These are phyloP conservation scores for Villa cingulata DNA, from an alignment of 2,888 invertebrate species.

Conservation along the genomic window DNA sequence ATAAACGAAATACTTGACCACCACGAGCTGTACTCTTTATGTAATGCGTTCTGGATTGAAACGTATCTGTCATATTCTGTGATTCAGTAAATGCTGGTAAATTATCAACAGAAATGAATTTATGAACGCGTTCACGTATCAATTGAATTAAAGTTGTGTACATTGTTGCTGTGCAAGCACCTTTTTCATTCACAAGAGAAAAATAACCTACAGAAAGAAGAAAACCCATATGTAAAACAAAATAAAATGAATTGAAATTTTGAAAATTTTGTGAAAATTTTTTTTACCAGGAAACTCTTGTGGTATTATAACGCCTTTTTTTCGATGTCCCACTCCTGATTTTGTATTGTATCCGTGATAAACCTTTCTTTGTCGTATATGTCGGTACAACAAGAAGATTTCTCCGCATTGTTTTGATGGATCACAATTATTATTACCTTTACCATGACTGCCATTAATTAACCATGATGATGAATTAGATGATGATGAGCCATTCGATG, in stretches of 20 bases:
- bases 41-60: conserved; percentile 38
- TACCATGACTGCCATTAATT: conserved; percentile 12
- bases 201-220: conserved; percentile 46
- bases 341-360: conserved; percentile 35
- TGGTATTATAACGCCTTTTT: conserved; percentile 34
- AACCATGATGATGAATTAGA: conserved; percentile 26
- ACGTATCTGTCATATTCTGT: conserved; percentile 23
- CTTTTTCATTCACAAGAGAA: conserved; percentile 51
- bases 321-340: conserved; percentile 28
- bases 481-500: conserved; percentile 33
- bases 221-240: not conserved
- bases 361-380: conserved; percentile 30
- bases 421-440: conserved; percentile 14
- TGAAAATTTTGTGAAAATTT: too few species aligned
- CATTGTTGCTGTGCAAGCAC: conserved; percentile 49
- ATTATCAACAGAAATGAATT: conserved; percentile 36
- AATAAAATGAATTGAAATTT: too few species aligned
- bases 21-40: conserved; percentile 56
- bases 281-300: conserved; percentile 36
- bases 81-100: conserved; percentile 35
- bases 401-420: conserved; percentile 23
- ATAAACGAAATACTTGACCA: conserved; percentile 56
- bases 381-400: conserved; percentile 31
- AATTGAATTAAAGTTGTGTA: conserved; percentile 51
- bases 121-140: conserved; percentile 50